Evolutionary conservation across 2,888 invertebrate species (phyloP).

Genomic region (Cantharis nigra): DNA sequence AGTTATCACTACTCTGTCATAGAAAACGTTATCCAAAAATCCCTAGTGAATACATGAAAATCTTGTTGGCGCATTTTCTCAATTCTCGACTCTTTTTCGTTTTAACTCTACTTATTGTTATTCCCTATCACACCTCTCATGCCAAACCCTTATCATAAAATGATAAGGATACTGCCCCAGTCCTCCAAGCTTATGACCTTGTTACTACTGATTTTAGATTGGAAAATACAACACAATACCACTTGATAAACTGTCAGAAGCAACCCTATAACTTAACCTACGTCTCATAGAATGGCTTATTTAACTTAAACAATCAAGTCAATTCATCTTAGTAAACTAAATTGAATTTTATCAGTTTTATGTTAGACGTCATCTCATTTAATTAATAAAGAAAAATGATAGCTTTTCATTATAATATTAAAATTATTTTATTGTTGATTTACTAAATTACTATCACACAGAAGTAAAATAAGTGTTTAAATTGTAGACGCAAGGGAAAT

Average conservation of each 20-base stretch:
- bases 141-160: conserved; percentile 32
- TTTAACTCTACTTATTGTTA: conserved; percentile 25
- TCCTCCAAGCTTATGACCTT: conserved; percentile 27
- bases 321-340: neutral
- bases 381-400: neutral
- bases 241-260: conserved; percentile 24
- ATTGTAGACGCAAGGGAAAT: neutral
- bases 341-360: conserved; percentile 2
- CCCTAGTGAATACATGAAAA: conserved; percentile 30
- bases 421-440: neutral
- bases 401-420: neutral
- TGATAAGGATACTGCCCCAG: conserved; percentile 30
- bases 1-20: conserved; percentile 24
- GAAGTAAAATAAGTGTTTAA: neutral
- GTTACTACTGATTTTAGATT: conserved; percentile 31
- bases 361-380: neutral
- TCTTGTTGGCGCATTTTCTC: conserved; percentile 27
- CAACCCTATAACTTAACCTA: conserved; percentile 8
- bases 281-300: conserved; percentile 8
- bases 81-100: conserved; percentile 23
- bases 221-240: conserved; percentile 24
- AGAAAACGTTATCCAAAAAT: conserved; percentile 29
- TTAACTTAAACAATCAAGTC: conserved; percentile 3
- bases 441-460: neutral
- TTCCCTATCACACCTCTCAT: conserved; percentile 28